phyloP scores from a whole-genome alignment of 2,113 vertebrate genomes.

The Hemiprocne comata region DNA sequence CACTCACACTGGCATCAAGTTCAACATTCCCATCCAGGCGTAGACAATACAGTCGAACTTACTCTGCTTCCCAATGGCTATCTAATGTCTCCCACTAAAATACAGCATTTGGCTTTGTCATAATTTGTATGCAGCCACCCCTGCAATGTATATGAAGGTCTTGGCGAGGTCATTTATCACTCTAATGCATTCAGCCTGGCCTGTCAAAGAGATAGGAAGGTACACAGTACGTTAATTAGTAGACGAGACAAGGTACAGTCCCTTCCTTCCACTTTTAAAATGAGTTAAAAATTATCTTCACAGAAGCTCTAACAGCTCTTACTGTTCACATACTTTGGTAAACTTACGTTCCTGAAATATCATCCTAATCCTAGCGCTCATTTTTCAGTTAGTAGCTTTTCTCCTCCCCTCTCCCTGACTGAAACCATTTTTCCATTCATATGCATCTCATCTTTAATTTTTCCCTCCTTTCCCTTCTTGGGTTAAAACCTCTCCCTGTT shows the following conservation, averaged over 20 bases:
- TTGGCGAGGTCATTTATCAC: not conserved
- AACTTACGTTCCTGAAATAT: not conserved
- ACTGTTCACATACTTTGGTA: not conserved
- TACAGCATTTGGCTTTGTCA: not conserved
- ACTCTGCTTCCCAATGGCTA: not conserved
- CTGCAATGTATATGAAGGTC: not conserved
- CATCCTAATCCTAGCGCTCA: not conserved
- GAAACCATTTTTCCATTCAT: not conserved
- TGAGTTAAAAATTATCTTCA: not conserved
- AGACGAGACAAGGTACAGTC: not conserved
- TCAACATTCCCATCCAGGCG: not conserved
- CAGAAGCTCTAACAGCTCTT: not conserved
- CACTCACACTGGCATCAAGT: not conserved
- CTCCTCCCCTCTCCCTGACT: not conserved
- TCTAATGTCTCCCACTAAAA: not conserved
- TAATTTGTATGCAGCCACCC: not conserved
- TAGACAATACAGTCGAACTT: not conserved
- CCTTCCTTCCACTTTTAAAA: not conserved
- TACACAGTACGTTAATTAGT: not conserved
- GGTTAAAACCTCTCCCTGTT: not conserved
- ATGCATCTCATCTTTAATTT: not conserved
- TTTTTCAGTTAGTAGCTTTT: not conserved
- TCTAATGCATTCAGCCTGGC: not conserved
- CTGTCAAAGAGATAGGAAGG: not conserved
- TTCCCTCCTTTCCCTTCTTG: not conserved